phyloP scores from a whole-genome alignment of 2,888 invertebrate genomes.

The Odontothrips loti region DNA sequence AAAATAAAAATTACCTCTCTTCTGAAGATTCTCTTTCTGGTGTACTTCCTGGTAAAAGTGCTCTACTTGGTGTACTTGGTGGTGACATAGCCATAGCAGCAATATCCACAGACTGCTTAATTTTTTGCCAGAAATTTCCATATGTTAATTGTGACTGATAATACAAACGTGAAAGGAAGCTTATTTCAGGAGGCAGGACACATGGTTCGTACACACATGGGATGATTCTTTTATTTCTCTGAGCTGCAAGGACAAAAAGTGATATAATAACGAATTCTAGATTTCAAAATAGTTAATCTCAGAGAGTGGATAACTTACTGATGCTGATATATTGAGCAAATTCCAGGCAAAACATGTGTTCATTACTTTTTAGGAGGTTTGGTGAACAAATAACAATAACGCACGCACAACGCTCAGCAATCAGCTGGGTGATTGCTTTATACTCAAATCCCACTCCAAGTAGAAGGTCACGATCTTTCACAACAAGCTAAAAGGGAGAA shows the following conservation, averaged over 20 bases:
- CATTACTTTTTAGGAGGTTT: slow-evolving; percentile 66
- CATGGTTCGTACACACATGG: slow-evolving; percentile 66
- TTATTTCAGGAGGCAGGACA: slow-evolving; percentile 60
- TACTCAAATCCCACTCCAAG: slow-evolving; percentile 67
- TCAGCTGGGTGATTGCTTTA: slow-evolving; percentile 66
- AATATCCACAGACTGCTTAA: neutral
- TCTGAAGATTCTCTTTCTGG: neutral
- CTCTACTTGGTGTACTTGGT: too few relatives aligned
- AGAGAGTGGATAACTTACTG: slow-evolving; percentile 52
- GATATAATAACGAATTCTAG: neutral
- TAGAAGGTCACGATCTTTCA: slow-evolving; percentile 67
- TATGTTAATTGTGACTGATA: slow-evolving; percentile 42
- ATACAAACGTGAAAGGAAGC: slow-evolving; percentile 62
- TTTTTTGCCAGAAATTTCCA: neutral
- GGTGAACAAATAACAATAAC: slow-evolving; percentile 76
- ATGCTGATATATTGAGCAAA: slow-evolving; percentile 78
- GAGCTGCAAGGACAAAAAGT: slow-evolving; percentile 46
- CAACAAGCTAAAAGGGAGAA: slow-evolving; percentile 58
- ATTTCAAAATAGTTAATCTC: neutral
- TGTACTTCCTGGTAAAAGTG: neutral
- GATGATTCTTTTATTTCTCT: slow-evolving; percentile 55
- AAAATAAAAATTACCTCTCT: neutral
- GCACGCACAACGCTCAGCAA: slow-evolving; percentile 70
- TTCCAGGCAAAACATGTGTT: slow-evolving; percentile 71
- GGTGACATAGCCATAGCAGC: neutral